phyloP scores from a whole-genome alignment of 2,797 vertebrate genomes.

The Phrynocephalus vlangalii region DNA sequence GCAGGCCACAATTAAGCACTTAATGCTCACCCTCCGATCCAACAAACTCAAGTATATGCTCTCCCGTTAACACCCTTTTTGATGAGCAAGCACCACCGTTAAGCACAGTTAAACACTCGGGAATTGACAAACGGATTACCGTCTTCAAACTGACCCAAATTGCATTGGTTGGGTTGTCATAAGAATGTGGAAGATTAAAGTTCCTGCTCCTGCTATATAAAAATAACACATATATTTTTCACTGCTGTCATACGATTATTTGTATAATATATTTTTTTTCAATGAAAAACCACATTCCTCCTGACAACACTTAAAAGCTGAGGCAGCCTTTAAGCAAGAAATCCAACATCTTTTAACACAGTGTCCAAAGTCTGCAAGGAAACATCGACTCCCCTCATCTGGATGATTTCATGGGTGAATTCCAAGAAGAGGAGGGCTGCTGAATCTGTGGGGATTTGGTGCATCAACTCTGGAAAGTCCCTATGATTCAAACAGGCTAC shows the following conservation, averaged over 20 bases:
- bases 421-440: too few species aligned
- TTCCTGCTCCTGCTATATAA: conserved; percentile 41
- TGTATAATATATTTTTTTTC: conserved; percentile 57
- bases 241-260: conserved; percentile 47
- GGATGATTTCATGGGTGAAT: not conserved
- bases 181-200: conserved; percentile 40
- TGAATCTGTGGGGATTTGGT: too few species aligned
- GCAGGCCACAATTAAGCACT: conserved; percentile 41
- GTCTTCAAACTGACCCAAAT: conserved; percentile 24
- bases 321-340: conserved; percentile 65
- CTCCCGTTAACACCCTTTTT: conserved; percentile 28
- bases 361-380: conserved; percentile 73
- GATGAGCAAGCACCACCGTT: conserved; percentile 26
- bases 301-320: conserved; percentile 69
- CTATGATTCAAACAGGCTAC: too few species aligned
- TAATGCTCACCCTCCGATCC: conserved; percentile 19
- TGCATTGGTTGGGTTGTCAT: conserved; percentile 9
- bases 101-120: conserved; percentile 36
- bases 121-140: conserved; percentile 45
- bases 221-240: conserved; percentile 25
- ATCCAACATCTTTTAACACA: conserved; percentile 69
- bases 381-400: conserved; percentile 62
- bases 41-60: conserved; percentile 32
- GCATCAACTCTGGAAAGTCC: too few species aligned
- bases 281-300: conserved; percentile 47